Conservation (phyloP, 2,113 vertebrate species). For the Pipra filicauda region DNA sequence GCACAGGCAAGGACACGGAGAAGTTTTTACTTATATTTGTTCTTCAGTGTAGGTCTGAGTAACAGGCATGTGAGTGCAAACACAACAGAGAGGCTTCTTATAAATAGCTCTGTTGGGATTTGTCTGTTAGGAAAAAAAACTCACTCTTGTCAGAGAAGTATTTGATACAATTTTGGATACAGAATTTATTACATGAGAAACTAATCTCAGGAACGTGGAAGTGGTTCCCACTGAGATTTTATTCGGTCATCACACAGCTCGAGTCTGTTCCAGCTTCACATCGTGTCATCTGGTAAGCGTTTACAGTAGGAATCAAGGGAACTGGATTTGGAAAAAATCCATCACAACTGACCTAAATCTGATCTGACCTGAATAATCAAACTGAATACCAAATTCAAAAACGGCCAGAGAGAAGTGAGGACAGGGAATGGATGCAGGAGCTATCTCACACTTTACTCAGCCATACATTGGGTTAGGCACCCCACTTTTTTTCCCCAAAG, state of each 20-base stretch:
- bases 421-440: not conserved
- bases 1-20: not conserved
- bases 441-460: not conserved
- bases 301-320: conserved; percentile 54
- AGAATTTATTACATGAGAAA: conserved; percentile 69
- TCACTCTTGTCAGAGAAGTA: conserved; percentile 50
- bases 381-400: conserved; percentile 28
- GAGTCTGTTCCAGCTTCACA: conserved; percentile 40
- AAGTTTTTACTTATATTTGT: not conserved
- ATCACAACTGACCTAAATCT: conserved; percentile 56
- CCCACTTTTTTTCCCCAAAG: not conserved
- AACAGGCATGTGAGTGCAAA: conserved; percentile 17
- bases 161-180: conserved; percentile 61
- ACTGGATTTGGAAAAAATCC: conserved; percentile 56
- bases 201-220: conserved; percentile 52
- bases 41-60: conserved; percentile 42
- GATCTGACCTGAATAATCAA: conserved; percentile 62
- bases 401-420: conserved; percentile 14
- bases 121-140: not conserved
- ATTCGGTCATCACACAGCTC: conserved; percentile 45
- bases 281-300: conserved; percentile 57
- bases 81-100: conserved; percentile 16
- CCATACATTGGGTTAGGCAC: not conserved
- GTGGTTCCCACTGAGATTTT: conserved; percentile 61
- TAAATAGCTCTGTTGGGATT: conserved; percentile 57